A percentile compares a stretch with the other conserved stretches of the same genome.
Conservation (phyloP, 2,797 vertebrate genomes). For the Pseudotriccus pelzelni region DNA sequence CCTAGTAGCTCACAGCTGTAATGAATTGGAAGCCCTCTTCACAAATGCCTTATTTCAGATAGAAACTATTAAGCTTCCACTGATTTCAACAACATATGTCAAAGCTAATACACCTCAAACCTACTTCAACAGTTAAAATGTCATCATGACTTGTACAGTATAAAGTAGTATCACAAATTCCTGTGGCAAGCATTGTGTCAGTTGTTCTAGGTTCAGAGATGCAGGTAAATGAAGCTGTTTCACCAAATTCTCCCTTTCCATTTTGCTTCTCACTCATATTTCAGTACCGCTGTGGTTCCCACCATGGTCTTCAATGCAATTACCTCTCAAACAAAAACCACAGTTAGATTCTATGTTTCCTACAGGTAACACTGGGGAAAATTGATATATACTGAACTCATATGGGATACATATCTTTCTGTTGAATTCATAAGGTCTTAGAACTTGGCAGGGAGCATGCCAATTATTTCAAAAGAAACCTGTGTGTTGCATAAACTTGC, state of each 20-base stretch:
- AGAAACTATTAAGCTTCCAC: background rate
- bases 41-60: background rate
- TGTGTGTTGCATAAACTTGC: background rate
- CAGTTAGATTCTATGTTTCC: background rate
- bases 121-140: background rate
- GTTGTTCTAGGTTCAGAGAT: background rate
- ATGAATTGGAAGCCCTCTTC: background rate
- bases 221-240: background rate
- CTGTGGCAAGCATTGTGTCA: background rate
- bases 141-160: background rate
- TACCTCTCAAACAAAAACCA: background rate
- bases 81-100: background rate
- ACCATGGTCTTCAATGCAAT: background rate
- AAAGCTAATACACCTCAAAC: background rate
- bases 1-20: background rate
- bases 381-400: background rate
- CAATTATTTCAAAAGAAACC: constrained; percentile 27
- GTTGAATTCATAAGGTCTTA: constrained; percentile 26
- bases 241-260: background rate
- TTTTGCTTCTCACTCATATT: background rate
- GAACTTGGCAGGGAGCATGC: background rate
- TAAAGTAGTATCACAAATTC: background rate
- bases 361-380: background rate
- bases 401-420: background rate
- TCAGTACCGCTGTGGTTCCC: background rate